Percentiles rank a stretch among this genome's conserved stretches.
phyloP scores from a whole-genome alignment of 2,113 vertebrate species.

The Protobothrops mucrosquamatus region DNA sequence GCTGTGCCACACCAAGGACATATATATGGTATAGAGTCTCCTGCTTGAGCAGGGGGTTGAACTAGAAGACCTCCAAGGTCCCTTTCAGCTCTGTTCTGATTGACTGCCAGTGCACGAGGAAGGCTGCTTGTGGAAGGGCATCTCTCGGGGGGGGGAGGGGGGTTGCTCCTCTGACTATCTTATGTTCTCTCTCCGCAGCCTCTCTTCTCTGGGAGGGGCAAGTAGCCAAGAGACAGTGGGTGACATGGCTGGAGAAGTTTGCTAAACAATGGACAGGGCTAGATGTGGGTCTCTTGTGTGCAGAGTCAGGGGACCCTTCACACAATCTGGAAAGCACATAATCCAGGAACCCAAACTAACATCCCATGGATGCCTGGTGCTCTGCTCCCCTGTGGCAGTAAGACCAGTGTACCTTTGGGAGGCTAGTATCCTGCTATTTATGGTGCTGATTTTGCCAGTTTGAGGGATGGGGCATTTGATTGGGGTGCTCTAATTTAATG shows the following conservation, averaged over 20 bases:
- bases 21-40: background rate
- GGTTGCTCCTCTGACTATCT: background rate
- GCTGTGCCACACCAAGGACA: background rate
- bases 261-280: background rate
- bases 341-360: background rate
- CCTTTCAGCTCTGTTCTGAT: too few species aligned
- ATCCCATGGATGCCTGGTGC: background rate
- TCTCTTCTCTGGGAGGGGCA: background rate
- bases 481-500: background rate
- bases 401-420: background rate
- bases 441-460: background rate
- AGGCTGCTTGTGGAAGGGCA: background rate
- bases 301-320: background rate
- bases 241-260: background rate
- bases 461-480: background rate
- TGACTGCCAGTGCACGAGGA: background rate
- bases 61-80: background rate
- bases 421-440: background rate
- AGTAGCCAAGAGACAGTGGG: background rate
- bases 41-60: background rate
- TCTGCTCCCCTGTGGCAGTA: background rate
- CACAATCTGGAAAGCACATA: background rate
- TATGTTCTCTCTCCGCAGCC: background rate
- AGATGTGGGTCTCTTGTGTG: background rate
- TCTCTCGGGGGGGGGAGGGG: background rate